Base-by-base conservation (phyloP, 2,888 invertebrate genomes). In the Drosophila falleni region DNA sequence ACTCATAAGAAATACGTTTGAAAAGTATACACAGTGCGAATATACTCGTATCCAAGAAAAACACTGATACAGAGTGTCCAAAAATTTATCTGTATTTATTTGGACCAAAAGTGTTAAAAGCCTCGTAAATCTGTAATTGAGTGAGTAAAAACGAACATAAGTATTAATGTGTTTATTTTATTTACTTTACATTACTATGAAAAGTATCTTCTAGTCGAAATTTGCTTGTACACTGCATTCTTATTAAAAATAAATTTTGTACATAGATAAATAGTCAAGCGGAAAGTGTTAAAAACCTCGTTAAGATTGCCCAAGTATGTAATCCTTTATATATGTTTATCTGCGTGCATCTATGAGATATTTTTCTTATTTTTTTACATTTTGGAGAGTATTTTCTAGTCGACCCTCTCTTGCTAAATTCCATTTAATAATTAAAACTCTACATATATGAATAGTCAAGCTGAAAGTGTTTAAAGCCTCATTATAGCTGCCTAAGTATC, bases 391-490 rank as follows among this genome's bases (percentile, higher is more conserved):
- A 70, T 46, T 19, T 15, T 2, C 1, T 1, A 41, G 56, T 76
- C 47, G 3, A 31, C 11, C 26, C 9, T n/a, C 8, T 2, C 1
- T 23, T 33, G 8, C 31, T 16, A n/a, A 55, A 55, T 65, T 49
- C 23, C 39, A 31, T 4, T 60, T 15, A 49, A 44, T 71, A 68
- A 66, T 73, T 53, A 58, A 51, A 51, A 76, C 47, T 54, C 41
- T 44, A 50, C 62, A 81, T 67, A 54, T 50, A 54, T 50, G 58
- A 68, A 64, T 46, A 71, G 44, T 50, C 50, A 68, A 56, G 64
- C 53, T 58, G 61, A 67, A 71, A 74, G 75, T 71, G 49, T 65
- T 72, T 76, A 73, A 72, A 51, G 53, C 61, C 66, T 76, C 77
- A 80, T 80, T 73, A 71, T 55, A 56, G 50, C 56, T 59, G 61